Conservation (phyloP, 2,888 invertebrate genomes). For the Machimus atricapillus region DNA sequence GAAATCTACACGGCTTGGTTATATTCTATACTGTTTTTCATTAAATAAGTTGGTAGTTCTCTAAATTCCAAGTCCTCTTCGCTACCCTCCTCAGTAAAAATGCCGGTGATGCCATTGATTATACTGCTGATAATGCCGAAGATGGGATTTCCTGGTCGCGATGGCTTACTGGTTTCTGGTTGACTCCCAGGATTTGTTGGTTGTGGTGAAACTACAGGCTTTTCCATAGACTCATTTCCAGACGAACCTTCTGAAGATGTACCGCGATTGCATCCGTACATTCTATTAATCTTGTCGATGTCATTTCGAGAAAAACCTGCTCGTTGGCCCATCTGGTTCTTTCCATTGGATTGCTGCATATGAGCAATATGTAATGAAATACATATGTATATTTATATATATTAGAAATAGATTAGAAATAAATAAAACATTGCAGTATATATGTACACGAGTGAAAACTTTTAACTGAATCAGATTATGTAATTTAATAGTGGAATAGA, state of each 20-base stretch:
- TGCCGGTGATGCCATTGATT: background rate
- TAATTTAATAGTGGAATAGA: background rate
- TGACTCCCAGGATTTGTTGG: background rate
- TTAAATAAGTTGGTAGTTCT: background rate
- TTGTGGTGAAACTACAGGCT: background rate
- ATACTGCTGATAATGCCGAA: background rate
- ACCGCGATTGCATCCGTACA: slow-evolving; percentile 71
- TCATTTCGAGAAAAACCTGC: slow-evolving; percentile 77
- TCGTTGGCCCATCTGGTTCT: slow-evolving; percentile 73
- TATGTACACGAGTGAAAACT: too few species aligned
- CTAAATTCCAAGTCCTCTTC: background rate
- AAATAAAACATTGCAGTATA: too few species aligned
- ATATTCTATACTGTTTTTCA: background rate
- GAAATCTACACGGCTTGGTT: background rate
- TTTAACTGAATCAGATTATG: background rate
- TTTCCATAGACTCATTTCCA: background rate
- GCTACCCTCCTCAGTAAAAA: background rate
- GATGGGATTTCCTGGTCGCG: background rate
- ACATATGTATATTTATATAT: background rate
- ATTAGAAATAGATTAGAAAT: background rate
- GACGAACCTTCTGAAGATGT: background rate
- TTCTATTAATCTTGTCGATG: slow-evolving; percentile 74
- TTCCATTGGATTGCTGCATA: slow-evolving; percentile 53
- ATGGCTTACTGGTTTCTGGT: background rate
- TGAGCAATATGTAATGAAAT: slow-evolving; percentile 37